These are phyloP conservation scores for Mobula hypostoma DNA, from an alignment of 2,113 vertebrate species.

Conservation along the genomic window DNA sequence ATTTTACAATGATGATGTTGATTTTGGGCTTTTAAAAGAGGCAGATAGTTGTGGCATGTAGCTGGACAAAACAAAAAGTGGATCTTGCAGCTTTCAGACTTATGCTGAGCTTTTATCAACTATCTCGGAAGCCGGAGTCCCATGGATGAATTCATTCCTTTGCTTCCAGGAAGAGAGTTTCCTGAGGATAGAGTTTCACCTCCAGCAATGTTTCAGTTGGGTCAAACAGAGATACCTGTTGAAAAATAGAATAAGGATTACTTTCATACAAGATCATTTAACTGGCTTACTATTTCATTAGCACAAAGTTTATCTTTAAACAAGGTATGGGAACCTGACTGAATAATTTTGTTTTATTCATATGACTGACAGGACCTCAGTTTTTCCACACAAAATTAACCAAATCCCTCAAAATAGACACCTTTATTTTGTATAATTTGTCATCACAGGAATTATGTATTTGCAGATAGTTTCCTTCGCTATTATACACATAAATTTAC, in stretches of 20 bases:
- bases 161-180: slow-evolving; percentile 96
- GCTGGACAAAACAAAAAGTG: slow-evolving; percentile 32
- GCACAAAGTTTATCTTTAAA: background rate
- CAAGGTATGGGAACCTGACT: background rate
- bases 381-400: background rate
- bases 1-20: slow-evolving; percentile 62
- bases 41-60: slow-evolving; percentile 57
- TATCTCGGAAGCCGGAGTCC: slow-evolving; percentile 31
- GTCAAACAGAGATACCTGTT: slow-evolving; percentile 88
- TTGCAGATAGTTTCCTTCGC: background rate
- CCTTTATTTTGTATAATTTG: background rate
- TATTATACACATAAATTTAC: background rate
- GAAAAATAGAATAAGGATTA: slow-evolving; percentile 43
- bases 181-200: slow-evolving; percentile 95
- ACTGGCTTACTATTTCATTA: background rate
- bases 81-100: slow-evolving; percentile 28
- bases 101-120: slow-evolving; percentile 35
- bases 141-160: slow-evolving; percentile 70
- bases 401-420: background rate
- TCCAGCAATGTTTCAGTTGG: slow-evolving; percentile 83
- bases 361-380: background rate
- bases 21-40: slow-evolving; percentile 64
- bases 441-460: background rate
- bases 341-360: no score
- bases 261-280: slow-evolving; percentile 24